Percentiles rank a stretch among this genome's conserved stretches.
These are phyloP conservation scores for Nyctereutes procyonoides DNA, from an alignment of 2,113 vertebrate species.

Conservation along the genomic window DNA sequence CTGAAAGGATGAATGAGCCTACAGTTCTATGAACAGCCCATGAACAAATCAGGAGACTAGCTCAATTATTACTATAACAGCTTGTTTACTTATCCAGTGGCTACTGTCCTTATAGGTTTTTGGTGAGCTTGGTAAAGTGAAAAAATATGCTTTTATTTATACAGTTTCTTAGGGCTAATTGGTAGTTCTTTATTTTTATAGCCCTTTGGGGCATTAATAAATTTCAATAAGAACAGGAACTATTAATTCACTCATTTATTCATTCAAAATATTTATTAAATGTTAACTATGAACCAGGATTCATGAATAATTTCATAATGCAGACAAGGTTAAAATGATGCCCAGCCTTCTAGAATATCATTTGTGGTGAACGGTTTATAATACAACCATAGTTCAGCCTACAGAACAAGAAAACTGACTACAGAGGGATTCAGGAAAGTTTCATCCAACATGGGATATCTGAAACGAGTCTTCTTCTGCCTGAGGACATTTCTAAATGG, in stretches of 20 bases:
- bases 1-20: background rate
- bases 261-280: conserved; percentile 51
- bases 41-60: background rate
- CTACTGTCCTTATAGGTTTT: background rate
- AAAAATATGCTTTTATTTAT: conserved; percentile 27
- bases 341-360: background rate
- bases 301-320: background rate
- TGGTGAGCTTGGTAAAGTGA: background rate
- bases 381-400: background rate
- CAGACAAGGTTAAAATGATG: background rate
- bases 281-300: background rate
- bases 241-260: conserved; percentile 28
- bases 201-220: conserved; percentile 18
- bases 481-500: background rate
- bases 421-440: background rate
- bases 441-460: background rate
- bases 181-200: conserved; percentile 60
- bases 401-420: background rate
- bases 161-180: conserved; percentile 20
- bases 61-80: background rate
- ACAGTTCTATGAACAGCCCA: background rate
- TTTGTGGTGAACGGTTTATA: background rate
- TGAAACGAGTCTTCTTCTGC: background rate
- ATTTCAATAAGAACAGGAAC: conserved; percentile 37
- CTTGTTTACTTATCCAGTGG: background rate